These are phyloP conservation scores for Crossocerus cetratus DNA, from an alignment of 2,888 invertebrate species.

Conservation along the genomic window DNA sequence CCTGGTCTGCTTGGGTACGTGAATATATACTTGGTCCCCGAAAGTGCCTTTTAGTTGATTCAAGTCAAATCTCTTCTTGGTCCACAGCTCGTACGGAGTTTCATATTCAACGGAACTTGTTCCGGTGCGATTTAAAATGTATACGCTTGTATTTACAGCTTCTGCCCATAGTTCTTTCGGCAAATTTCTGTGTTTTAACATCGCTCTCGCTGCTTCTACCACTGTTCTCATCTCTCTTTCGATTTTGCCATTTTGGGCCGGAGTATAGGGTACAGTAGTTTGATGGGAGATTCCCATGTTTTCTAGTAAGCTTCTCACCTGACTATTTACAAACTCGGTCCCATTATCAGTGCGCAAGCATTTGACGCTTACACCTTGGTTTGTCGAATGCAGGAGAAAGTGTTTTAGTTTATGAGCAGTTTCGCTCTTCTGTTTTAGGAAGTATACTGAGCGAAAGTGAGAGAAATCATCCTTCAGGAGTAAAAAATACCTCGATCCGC, in stretches of 20 bases:
- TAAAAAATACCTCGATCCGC: too few relatives aligned
- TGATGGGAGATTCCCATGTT: background rate
- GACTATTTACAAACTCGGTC: background rate
- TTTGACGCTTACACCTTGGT: background rate
- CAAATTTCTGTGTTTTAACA: background rate
- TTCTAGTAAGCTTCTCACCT: background rate
- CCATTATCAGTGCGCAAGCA: background rate
- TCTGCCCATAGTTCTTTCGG: background rate
- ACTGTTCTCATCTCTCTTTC: slow-evolving; percentile 5
- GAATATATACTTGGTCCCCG: background rate
- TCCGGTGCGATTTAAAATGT: background rate
- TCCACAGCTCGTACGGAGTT: background rate
- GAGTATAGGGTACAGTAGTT: background rate
- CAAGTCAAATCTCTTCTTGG: background rate
- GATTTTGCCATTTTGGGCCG: background rate
- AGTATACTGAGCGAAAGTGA: too few relatives aligned
- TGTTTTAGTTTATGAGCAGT: too few relatives aligned
- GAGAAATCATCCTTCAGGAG: too few relatives aligned
- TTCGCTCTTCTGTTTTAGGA: too few relatives aligned
- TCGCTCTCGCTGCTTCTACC: background rate
- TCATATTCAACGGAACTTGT: background rate
- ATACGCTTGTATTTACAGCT: background rate
- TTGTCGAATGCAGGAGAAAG: too few relatives aligned
- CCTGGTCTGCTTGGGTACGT: background rate
- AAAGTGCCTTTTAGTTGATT: background rate